A percentile compares a stretch with the other conserved stretches of the same genome.
Conservation (phyloP, 2,797 vertebrate genomes). For the Hirundo rustica region DNA sequence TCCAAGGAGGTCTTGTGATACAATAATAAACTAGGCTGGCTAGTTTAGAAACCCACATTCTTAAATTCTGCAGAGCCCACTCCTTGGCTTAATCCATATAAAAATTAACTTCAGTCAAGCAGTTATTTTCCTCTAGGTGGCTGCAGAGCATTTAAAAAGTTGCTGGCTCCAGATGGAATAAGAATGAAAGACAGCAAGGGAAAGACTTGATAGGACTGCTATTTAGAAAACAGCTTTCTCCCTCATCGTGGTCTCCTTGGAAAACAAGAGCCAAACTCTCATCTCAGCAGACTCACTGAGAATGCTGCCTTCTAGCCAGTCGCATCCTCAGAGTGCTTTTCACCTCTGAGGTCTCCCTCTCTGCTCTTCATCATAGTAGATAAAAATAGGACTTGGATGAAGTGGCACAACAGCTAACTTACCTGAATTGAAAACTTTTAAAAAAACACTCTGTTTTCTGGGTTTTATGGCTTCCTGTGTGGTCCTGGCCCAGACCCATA, state of each 20-base stretch:
- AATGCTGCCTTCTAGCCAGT: not conserved
- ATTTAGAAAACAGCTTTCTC: not conserved
- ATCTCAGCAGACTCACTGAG: not conserved
- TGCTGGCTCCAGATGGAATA: not conserved
- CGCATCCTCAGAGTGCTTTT: not conserved
- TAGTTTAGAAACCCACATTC: conserved; percentile 47
- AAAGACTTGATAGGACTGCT: not conserved
- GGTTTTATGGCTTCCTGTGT: not conserved
- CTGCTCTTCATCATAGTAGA: not conserved
- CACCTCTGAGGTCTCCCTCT: not conserved
- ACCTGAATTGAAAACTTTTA: not conserved
- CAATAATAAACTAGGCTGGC: conserved; percentile 60
- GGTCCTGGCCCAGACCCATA: not conserved
- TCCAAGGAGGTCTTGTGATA: conserved; percentile 50
- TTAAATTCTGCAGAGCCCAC: conserved; percentile 3
- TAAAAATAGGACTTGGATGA: not conserved
- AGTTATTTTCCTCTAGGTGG: conserved; percentile 39
- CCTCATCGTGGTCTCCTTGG: not conserved
- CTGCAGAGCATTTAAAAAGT: conserved; percentile 50
- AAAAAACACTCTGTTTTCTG: not conserved
- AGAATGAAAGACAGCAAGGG: not conserved
- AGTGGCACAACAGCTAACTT: not conserved
- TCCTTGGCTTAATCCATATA: not conserved
- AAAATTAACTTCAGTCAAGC: conserved; percentile 30
- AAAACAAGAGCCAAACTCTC: not conserved